Evolutionary conservation across 2,797 vertebrate genomes (phyloP).

Genomic region (Oreochromis grahami): DNA sequence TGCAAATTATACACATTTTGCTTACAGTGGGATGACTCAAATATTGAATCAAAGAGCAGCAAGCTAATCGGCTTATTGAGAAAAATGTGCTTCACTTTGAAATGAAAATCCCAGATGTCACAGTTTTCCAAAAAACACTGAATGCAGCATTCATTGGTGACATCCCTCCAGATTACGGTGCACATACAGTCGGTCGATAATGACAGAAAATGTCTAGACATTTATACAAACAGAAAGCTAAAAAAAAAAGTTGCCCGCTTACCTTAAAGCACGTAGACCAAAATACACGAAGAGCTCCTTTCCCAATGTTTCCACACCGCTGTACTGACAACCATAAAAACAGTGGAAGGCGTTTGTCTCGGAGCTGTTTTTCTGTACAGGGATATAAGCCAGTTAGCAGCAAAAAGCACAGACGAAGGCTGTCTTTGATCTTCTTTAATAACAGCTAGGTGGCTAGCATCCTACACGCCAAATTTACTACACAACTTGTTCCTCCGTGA

Average conservation of each 20-base stretch:
- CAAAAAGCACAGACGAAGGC: background rate
- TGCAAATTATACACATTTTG: background rate
- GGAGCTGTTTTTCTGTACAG: slow-evolving; percentile 25
- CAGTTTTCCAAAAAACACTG: background rate
- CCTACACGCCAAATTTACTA: background rate
- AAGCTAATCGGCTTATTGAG: background rate
- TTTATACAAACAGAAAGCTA: background rate
- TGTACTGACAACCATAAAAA: slow-evolving; percentile 69
- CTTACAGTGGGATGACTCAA: background rate
- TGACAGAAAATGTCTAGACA: background rate
- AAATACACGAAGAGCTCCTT: slow-evolving; percentile 95
- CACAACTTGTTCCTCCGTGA: background rate
- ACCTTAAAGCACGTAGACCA: slow-evolving; percentile 85
- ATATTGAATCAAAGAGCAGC: background rate
- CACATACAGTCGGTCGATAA: background rate
- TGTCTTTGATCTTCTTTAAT: background rate
- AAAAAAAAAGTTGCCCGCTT: background rate
- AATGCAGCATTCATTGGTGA: background rate
- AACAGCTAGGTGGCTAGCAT: background rate
- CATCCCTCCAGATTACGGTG: background rate
- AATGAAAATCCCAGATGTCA: background rate
- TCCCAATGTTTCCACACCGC: slow-evolving; percentile 85
- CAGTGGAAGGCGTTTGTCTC: slow-evolving; percentile 17
- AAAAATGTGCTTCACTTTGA: background rate
- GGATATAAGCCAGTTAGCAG: background rate